Conservation (phyloP, 2,888 invertebrate species). For the Dicranocentrus wangi region DNA sequence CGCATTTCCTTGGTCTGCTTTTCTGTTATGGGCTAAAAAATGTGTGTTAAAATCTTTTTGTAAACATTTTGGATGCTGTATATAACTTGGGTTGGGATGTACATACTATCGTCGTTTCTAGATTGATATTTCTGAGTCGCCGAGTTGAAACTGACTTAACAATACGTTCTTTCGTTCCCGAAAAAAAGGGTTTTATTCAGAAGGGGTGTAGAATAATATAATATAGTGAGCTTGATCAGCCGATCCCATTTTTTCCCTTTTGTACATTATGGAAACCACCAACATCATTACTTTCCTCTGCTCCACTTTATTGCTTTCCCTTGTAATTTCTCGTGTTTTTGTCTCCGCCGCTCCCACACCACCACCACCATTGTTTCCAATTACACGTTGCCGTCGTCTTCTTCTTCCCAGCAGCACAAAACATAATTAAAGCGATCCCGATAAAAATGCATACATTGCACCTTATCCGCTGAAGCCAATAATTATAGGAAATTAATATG, state of each 20-base stretch:
- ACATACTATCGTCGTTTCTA: too few relatives aligned
- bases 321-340: constrained; percentile 32
- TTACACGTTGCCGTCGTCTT: background rate
- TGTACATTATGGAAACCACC: constrained; percentile 42
- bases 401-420: constrained; percentile 52
- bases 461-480: constrained; percentile 72
- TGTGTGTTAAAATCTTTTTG: too few relatives aligned
- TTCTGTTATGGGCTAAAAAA: too few relatives aligned
- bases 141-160: too few relatives aligned
- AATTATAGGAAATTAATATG: constrained; percentile 74
- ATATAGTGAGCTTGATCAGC: constrained; percentile 39
- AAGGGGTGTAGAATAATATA: constrained; percentile 38
- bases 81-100: too few relatives aligned
- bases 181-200: too few relatives aligned
- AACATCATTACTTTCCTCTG: constrained; percentile 47
- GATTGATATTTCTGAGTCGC: too few relatives aligned
- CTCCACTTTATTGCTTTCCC: constrained; percentile 35
- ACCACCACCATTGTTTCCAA: constrained; percentile 15
- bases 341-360: background rate
- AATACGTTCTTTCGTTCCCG: too few relatives aligned
- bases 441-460: constrained; percentile 74
- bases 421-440: constrained; percentile 72
- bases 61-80: too few relatives aligned
- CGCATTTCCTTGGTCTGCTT: too few relatives aligned
- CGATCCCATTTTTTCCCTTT: constrained; percentile 30